phyloP scores from a whole-genome alignment of 2,797 vertebrate genomes.

The Adrianichthys oophorus region DNA sequence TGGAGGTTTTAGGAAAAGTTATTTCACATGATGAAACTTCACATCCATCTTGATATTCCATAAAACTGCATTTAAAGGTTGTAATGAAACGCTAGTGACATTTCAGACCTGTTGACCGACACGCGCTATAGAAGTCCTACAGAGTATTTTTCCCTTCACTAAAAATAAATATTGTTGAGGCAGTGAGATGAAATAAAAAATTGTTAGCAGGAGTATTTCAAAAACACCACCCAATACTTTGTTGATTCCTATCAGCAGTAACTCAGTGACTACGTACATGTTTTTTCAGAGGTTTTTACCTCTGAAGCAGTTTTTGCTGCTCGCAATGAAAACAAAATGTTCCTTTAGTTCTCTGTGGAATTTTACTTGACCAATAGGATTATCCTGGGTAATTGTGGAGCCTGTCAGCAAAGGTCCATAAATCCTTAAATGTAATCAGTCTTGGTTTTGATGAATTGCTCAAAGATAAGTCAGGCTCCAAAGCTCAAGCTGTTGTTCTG shows the following conservation, averaged over 20 bases:
- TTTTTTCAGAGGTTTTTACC: slow-evolving; percentile 1
- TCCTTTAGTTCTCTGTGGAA: not conserved
- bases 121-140: no score
- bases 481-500: not conserved
- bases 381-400: not conserved
- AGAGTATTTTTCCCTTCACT: no score
- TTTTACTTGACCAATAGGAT: not conserved
- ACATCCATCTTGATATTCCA: no score
- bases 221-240: no score
- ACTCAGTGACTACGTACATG: no score
- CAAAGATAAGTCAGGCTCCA: not conserved
- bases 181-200: not conserved
- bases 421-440: slow-evolving; percentile 1
- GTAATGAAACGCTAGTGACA: no score
- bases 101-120: no score
- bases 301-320: slow-evolving; percentile 15
- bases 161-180: not conserved
- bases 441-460: not conserved
- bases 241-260: no score
- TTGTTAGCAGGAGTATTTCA: not conserved
- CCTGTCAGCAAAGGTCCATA: slow-evolving; percentile 3
- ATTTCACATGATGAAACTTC: no score
- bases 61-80: no score
- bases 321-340: not conserved
- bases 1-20: no score